Percentiles rank a stretch among this genome's conserved stretches.
Evolutionary conservation across 2,113 vertebrate species (phyloP).

Genomic region (Dolichallabes microphthalmus): DNA sequence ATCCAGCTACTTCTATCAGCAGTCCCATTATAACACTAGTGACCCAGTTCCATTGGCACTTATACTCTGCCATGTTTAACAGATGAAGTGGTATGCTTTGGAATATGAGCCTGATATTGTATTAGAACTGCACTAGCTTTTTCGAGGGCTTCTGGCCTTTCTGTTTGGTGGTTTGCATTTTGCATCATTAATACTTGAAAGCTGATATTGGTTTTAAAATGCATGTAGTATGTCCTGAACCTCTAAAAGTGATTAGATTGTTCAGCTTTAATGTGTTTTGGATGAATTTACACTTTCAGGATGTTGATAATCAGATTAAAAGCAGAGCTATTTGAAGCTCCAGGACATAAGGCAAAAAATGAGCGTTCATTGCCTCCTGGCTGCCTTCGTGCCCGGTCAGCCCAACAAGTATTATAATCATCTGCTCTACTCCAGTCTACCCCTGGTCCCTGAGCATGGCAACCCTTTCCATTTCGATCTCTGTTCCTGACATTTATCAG

Average conservation of each 20-base stretch:
- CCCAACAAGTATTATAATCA: neutral
- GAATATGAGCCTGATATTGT: too few species aligned
- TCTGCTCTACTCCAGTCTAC: neutral
- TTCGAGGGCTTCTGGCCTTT: too few species aligned
- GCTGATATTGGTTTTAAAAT: neutral
- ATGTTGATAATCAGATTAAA: neutral
- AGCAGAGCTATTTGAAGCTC: neutral
- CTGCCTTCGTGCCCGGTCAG: neutral
- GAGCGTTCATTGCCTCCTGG: neutral
- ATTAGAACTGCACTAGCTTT: too few species aligned
- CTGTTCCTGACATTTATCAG: slow-evolving; percentile 33
- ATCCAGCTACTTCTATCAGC: too few species aligned
- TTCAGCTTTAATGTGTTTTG: neutral
- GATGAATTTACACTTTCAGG: neutral
- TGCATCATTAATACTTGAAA: neutral
- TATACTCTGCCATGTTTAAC: too few species aligned
- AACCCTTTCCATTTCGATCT: neutral
- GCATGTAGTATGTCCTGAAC: neutral
- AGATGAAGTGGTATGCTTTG: too few species aligned
- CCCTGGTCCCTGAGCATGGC: neutral
- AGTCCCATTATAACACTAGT: too few species aligned
- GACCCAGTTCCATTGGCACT: too few species aligned
- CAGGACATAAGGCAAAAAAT: neutral
- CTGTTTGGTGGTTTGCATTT: too few species aligned
- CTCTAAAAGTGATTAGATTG: neutral